phyloP scores from a whole-genome alignment of 2,797 vertebrate species.

The Uromys caudimaculatus region DNA sequence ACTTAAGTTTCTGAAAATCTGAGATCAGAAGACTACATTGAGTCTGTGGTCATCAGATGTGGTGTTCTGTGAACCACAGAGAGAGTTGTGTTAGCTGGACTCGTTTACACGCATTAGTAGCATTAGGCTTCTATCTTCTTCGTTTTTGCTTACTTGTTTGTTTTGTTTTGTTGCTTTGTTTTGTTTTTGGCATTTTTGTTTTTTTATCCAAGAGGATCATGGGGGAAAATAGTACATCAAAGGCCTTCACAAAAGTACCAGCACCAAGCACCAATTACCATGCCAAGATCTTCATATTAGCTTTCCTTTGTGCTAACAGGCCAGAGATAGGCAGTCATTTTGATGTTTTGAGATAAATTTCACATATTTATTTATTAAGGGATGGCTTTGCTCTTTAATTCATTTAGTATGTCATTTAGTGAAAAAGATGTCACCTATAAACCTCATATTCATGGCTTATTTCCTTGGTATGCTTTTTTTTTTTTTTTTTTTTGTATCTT shows the following conservation, averaged over 20 bases:
- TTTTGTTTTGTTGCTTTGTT: too few relatives aligned
- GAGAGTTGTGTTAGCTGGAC: neutral
- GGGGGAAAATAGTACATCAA: neutral
- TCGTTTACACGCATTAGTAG: neutral
- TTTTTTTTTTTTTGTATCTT: neutral
- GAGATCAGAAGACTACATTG: slow-evolving; percentile 24
- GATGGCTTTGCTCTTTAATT: neutral
- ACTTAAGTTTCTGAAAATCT: slow-evolving; percentile 62
- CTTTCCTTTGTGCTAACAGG: slow-evolving; percentile 8
- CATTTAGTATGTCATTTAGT: neutral
- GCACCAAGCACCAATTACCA: neutral
- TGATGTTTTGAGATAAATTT: slow-evolving; percentile 15
- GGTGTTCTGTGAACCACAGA: slow-evolving; percentile 9
- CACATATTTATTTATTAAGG: neutral
- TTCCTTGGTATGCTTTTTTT: slow-evolving; percentile 38
- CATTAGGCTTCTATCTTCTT: slow-evolving; percentile 44
- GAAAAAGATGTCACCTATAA: neutral
- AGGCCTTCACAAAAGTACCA: neutral
- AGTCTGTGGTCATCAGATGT: slow-evolving; percentile 34
- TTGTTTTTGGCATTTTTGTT: neutral
- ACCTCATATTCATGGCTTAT: neutral
- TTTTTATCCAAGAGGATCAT: neutral
- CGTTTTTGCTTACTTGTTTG: neutral
- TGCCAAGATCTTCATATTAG: neutral
- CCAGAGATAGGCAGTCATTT: neutral